Evolutionary conservation across 2,113 vertebrate genomes (phyloP), one percentile per base, ranked within the genome.

Genomic region (Takifugu bimaculatus): DNA sequence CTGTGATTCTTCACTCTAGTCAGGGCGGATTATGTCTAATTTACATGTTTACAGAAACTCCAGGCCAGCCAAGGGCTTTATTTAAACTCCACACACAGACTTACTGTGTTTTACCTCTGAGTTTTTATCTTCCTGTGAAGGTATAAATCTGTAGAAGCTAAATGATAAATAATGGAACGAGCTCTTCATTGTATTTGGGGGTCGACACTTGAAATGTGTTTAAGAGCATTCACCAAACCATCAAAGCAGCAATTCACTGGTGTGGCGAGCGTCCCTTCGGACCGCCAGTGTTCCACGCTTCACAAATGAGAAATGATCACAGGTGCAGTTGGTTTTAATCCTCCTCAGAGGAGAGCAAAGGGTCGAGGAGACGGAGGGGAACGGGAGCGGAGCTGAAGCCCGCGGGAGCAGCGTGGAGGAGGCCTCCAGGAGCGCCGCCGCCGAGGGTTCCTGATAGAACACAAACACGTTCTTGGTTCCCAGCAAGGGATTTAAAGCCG

Each of bases 231-330:
- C 78, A 73, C 69, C 51, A 61, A 77, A 32, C 44, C 42, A 65
- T 72, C 51, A 68, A 69, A 79, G 67, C 75, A 70, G 53, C 66
- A 77, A 63, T 67, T 72, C 73, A 53, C 82, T 79, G 78, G 74
- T 79, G 79, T 2, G 5, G 53, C 4, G 60, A 28, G 68, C 4
- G 29, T 84, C 83, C 83, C 85, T 57, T 80, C 61, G 77, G 84
- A 82, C 74, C 48, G 5, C 62, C 65, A 67, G 72, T 70, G 70
- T 66, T 80, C 67, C 68, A 83, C 67, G 67, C 79, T 74, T 84
- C 83, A 85, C 79, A 84, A 64, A 69, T 84, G 80, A 86, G 78
- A 53, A 74, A 85, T 83, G 80, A 82, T 86, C 80, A 73, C 83
- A 85, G 83, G 83, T 86, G 83, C 59, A 77, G 68, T 54, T 75